A percentile compares a stretch with the other conserved stretches of the same genome.
Evolutionary conservation across 2,113 vertebrate genomes (phyloP).

Genomic region (western clawed frog (Xenopus tropicalis)): DNA sequence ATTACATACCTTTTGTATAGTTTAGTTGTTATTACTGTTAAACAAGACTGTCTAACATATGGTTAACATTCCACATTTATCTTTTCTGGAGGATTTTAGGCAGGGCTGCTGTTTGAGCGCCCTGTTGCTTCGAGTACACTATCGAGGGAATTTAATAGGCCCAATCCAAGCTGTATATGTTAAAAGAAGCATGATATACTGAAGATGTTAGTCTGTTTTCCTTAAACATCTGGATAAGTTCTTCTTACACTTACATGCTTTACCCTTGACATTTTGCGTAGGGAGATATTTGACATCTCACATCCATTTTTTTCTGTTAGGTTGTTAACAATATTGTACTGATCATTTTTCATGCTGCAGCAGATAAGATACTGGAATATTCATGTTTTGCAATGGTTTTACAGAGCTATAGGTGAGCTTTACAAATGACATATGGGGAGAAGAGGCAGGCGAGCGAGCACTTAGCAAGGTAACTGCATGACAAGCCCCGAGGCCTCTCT

Average conservation of each 20-base stretch:
- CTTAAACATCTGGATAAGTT: not conserved
- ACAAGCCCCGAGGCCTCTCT: slow-evolving; percentile 18
- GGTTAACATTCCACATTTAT: too few relatives aligned
- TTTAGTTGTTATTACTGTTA: too few relatives aligned
- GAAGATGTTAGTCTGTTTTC: not conserved
- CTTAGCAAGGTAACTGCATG: slow-evolving; percentile 21
- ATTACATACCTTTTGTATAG: too few relatives aligned
- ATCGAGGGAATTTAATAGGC: too few relatives aligned
- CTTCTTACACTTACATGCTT: not conserved
- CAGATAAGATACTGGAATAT: not conserved
- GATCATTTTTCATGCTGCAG: not conserved
- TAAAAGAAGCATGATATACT: too few relatives aligned
- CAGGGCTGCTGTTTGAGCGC: too few relatives aligned
- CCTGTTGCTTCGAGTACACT: too few relatives aligned
- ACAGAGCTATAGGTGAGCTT: not conserved
- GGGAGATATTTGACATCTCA: not conserved
- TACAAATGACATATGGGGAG: not conserved
- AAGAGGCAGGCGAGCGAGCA: slow-evolving; percentile 5
- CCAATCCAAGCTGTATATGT: too few relatives aligned
- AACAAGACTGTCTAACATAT: too few relatives aligned
- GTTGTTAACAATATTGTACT: not conserved
- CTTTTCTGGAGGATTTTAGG: too few relatives aligned
- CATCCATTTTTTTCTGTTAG: too few relatives aligned
- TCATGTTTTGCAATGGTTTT: slow-evolving; percentile 4
- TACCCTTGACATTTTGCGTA: not conserved